Conservation (phyloP, 92 coral and sea anemone species). For the Desmophyllum pertusum region DNA sequence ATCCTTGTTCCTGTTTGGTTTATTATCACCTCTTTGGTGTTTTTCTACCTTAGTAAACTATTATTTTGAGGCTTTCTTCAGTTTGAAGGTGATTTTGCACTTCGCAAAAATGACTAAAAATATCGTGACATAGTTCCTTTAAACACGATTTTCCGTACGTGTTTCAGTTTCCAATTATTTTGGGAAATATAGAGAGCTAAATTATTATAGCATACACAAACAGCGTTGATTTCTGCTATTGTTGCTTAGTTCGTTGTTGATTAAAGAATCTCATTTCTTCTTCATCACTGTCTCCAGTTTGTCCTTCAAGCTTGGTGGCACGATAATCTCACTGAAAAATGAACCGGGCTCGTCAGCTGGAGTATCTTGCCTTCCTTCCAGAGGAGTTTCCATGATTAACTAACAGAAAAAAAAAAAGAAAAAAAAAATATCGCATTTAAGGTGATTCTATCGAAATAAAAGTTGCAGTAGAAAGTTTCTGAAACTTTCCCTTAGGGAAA, state of each 20-base stretch:
- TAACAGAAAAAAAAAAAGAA: slow-evolving; percentile 7
- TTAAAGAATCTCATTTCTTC: slow-evolving; percentile 15
- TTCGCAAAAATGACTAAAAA: no score
- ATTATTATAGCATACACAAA: background rate
- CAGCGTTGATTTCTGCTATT: background rate
- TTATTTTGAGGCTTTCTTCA: no score
- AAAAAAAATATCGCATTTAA: background rate
- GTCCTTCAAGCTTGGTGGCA: slow-evolving; percentile 84
- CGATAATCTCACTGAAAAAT: slow-evolving; percentile 85
- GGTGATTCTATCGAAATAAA: no score
- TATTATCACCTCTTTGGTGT: no score
- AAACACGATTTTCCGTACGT: no score
- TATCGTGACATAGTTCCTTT: no score
- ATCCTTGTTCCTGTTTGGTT: no score
- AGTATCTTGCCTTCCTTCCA: slow-evolving; percentile 61
- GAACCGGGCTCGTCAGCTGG: slow-evolving; percentile 35
- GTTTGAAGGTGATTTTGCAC: no score
- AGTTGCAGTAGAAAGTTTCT: background rate
- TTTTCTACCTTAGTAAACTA: no score
- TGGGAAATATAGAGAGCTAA: no score
- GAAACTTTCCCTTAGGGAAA: background rate
- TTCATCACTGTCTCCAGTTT: slow-evolving; percentile 83
- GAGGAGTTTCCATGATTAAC: slow-evolving; percentile 79
- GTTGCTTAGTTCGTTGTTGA: background rate
- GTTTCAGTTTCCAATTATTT: no score